A percentile compares a stretch with the other conserved stretches of the same genome.
Conservation (phyloP, 2,888 invertebrate species). For the Acheta domesticus region DNA sequence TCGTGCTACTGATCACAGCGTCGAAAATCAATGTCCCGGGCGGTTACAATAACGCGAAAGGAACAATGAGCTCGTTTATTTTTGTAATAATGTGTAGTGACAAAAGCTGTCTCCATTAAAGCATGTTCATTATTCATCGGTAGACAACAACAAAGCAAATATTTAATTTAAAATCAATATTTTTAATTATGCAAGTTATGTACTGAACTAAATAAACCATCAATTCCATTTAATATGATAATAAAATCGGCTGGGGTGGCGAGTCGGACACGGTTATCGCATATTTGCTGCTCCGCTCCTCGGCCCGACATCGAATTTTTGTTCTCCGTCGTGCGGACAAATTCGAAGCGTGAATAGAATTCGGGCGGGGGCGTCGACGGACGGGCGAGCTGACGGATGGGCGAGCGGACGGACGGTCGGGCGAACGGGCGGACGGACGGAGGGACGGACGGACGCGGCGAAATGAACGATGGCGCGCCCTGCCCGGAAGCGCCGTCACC, state of each 20-base stretch:
- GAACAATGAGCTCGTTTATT: conserved; percentile 12
- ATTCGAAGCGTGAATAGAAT: neutral
- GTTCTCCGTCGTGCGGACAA: neutral
- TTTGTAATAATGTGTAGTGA: conserved; percentile 18
- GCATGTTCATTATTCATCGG: conserved; percentile 18
- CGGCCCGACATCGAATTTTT: neutral
- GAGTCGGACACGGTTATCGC: conserved; percentile 18
- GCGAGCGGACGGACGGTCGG: no score
- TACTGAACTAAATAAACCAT: conserved; percentile 10
- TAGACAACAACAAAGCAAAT: conserved; percentile 18
- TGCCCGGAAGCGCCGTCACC: no score
- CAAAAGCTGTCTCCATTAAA: conserved; percentile 11
- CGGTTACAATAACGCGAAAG: neutral
- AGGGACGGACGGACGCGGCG: no score
- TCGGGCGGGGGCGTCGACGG: neutral
- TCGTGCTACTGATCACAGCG: neutral
- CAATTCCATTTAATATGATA: conserved; percentile 18
- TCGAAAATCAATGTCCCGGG: neutral
- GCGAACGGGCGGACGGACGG: no score
- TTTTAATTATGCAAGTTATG: conserved; percentile 18
- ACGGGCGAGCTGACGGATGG: no score
- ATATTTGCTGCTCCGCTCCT: neutral
- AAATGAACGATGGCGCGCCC: no score
- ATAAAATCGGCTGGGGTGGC: conserved; percentile 11
- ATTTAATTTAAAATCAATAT: conserved; percentile 18